Conservation (phyloP, 2,888 invertebrate species). For the Dusona sp. region DNA sequence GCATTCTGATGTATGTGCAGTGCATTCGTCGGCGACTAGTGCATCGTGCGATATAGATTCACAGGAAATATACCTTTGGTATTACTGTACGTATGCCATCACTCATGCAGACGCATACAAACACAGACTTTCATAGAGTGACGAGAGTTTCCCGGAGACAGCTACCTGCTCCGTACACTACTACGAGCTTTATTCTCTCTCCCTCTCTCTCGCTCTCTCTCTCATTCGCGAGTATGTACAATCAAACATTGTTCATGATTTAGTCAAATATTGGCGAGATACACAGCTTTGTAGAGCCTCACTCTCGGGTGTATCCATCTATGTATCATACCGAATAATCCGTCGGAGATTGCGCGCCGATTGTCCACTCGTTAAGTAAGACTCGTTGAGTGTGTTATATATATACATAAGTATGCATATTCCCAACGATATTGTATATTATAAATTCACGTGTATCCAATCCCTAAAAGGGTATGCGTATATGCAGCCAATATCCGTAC, state of each 20-base stretch:
- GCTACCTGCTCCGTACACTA: conserved; percentile 60
- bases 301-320: conserved; percentile 75
- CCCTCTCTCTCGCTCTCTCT: conserved; percentile 35
- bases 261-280: conserved; percentile 85
- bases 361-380: conserved; percentile 80
- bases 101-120: conserved; percentile 29
- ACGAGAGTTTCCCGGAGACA: conserved; percentile 61
- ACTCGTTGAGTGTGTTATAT: conserved; percentile 72
- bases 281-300: conserved; percentile 83
- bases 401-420: conserved; percentile 20
- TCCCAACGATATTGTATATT: conserved; percentile 24
- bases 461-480: neutral
- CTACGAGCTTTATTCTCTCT: conserved; percentile 13
- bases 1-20: conserved; percentile 32
- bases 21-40: conserved; percentile 48
- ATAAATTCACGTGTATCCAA: conserved; percentile 34
- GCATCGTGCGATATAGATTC: conserved; percentile 47
- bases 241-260: conserved; percentile 85
- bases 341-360: conserved; percentile 80
- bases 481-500: conserved; percentile 5
- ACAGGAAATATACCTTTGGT: conserved; percentile 28
- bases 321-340: conserved; percentile 83
- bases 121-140: conserved; percentile 41
- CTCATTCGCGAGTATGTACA: conserved; percentile 78
- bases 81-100: conserved; percentile 3